Conservation (phyloP, 2,888 invertebrate species). For the Epistrophe grossulariae region DNA sequence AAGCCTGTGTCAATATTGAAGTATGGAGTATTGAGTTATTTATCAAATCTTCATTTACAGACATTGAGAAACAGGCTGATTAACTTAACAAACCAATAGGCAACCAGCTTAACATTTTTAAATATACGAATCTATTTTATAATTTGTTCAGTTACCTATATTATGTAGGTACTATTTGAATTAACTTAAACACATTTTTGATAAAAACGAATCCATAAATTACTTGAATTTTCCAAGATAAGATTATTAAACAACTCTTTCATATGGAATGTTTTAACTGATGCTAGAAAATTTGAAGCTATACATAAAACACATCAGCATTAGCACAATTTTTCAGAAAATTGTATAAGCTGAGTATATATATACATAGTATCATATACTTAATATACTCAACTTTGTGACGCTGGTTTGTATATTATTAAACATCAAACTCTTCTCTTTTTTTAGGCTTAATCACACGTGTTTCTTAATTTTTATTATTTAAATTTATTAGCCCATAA, state of each 20-base stretch:
- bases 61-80: too few relatives aligned
- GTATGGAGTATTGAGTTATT: too few relatives aligned
- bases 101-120: too few relatives aligned
- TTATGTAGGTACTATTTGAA: too few relatives aligned
- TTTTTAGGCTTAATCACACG: constrained; percentile 1
- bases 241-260: not conserved
- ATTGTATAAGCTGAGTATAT: not conserved
- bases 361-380: too few relatives aligned
- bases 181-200: too few relatives aligned
- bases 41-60: too few relatives aligned
- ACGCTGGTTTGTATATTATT: constrained; percentile 7
- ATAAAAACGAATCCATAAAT: not conserved
- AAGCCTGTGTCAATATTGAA: too few relatives aligned
- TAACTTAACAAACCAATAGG: too few relatives aligned
- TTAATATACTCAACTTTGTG: not conserved
- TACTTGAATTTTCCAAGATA: not conserved
- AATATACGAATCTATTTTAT: too few relatives aligned
- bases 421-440: not conserved
- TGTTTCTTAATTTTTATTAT: constrained; percentile 12
- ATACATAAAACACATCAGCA: not conserved
- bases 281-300: not conserved
- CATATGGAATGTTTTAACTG: not conserved
- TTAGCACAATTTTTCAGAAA: not conserved
- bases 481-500: constrained; percentile 49
- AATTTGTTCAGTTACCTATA: too few relatives aligned